A percentile compares a stretch with the other conserved stretches of the same genome.
Evolutionary conservation across 2,888 invertebrate genomes (phyloP).

Genomic region (Idaea straminata): DNA sequence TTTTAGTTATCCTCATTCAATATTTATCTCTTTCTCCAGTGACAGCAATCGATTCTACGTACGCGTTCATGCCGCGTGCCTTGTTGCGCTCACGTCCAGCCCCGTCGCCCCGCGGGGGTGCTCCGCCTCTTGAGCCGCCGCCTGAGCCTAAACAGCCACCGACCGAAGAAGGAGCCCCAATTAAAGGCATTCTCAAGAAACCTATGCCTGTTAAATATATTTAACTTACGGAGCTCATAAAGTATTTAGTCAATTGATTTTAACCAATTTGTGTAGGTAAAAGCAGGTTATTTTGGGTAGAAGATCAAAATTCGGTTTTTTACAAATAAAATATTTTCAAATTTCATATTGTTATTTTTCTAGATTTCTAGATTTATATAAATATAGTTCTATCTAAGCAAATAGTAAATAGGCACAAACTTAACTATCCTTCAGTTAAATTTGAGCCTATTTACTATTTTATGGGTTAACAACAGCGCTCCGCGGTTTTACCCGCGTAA

Average conservation of each 20-base stretch:
- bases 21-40: constrained; percentile 41
- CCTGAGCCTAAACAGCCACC: constrained; percentile 46
- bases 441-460: no score
- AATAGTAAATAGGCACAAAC: no score
- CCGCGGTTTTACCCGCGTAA: no score
- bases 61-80: constrained; percentile 59
- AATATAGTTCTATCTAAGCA: no score
- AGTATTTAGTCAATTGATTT: constrained; percentile 10
- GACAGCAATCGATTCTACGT: constrained; percentile 59
- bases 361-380: no score
- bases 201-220: constrained; percentile 75
- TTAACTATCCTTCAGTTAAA: no score
- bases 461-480: no score
- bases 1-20: background rate
- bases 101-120: constrained; percentile 38
- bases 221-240: constrained; percentile 28
- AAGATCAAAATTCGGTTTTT: no score
- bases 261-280: background rate
- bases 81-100: constrained; percentile 45
- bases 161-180: constrained; percentile 32
- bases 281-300: constrained; percentile 2
- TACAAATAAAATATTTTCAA: no score
- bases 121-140: constrained; percentile 53
- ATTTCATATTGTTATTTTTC: no score
- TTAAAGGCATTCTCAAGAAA: constrained; percentile 73